A percentile compares a stretch with the other conserved stretches of the same genome.
Conservation (phyloP, 2,797 vertebrate genomes). For the Tokudaia tokunoshimensis region DNA sequence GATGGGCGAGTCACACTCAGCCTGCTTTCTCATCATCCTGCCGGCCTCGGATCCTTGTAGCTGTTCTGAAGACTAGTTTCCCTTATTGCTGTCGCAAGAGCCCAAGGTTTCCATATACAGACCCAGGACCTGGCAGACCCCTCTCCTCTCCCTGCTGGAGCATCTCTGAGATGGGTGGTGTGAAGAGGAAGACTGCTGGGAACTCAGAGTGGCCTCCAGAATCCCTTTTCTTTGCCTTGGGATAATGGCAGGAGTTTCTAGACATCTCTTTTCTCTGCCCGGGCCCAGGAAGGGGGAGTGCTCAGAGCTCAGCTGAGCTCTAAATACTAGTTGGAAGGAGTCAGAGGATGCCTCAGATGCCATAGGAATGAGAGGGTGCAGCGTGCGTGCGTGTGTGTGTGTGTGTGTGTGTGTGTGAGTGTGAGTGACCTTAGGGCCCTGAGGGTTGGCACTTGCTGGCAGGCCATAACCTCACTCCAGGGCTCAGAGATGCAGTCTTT, state of each 20-base stretch:
- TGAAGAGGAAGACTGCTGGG: not conserved
- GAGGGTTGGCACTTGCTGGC: not conserved
- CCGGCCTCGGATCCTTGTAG: not conserved
- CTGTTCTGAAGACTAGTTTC: not conserved
- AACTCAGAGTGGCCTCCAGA: not conserved
- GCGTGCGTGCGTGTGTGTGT: not conserved
- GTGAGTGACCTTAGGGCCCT: not conserved
- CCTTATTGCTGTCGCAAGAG: not conserved
- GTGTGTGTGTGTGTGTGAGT: not conserved
- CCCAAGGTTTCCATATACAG: not conserved
- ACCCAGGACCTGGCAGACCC: not conserved
- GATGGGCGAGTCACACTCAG: not conserved
- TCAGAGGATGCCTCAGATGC: conserved; percentile 75
- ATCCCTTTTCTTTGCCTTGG: not conserved
- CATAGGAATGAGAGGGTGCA: conserved; percentile 60
- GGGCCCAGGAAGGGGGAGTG: not conserved
- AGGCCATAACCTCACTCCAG: not conserved
- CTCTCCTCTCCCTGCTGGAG: not conserved
- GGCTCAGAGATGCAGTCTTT: not conserved
- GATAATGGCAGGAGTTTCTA: not conserved
- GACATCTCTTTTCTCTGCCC: not conserved
- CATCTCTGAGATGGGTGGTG: not conserved
- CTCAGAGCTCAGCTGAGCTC: conserved; percentile 49
- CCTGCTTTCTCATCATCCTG: not conserved
- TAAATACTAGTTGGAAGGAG: conserved; percentile 63